A percentile compares a stretch with the other conserved stretches of the same genome.
phyloP scores from a whole-genome alignment of 2,113 vertebrate genomes.

The Odontesthes bonariensis region DNA sequence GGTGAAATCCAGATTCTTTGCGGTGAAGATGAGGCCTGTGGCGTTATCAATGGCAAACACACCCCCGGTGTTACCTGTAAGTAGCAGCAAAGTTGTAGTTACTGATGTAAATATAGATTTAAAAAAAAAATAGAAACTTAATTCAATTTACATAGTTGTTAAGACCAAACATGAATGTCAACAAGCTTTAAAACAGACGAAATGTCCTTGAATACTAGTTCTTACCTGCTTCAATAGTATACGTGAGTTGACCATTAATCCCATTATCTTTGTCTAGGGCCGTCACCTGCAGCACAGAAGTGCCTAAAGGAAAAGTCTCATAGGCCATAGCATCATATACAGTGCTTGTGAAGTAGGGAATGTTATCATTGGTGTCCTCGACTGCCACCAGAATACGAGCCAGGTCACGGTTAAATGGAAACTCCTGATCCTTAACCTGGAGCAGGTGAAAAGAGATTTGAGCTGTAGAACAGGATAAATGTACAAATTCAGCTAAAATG shows the following conservation, averaged over 20 bases:
- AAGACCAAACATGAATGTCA: no score
- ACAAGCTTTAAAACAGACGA: no score
- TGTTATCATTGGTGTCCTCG: constrained; percentile 96
- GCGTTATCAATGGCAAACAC: constrained; percentile 92
- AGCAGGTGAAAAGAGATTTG: constrained; percentile 35
- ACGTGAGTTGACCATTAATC: constrained; percentile 92
- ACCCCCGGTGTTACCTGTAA: constrained; percentile 90
- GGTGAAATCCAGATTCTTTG: constrained; percentile 89
- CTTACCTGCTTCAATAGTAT: constrained; percentile 93
- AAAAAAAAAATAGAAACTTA: not conserved
- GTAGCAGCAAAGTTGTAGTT: constrained; percentile 36
- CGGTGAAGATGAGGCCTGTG: constrained; percentile 90
- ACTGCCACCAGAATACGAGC: constrained; percentile 92
- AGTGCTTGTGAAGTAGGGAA: constrained; percentile 91
- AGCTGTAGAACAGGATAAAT: constrained; percentile 37
- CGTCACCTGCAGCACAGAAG: constrained; percentile 91
- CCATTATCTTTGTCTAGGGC: constrained; percentile 97
- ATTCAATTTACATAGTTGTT: not conserved
- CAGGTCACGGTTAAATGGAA: constrained; percentile 95
- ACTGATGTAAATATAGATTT: constrained; percentile 3
- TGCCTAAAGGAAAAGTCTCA: constrained; percentile 89
- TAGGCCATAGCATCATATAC: constrained; percentile 90
- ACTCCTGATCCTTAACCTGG: constrained; percentile 98
- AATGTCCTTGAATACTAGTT: not conserved
- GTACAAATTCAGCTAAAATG: constrained; percentile 37